These are phyloP conservation scores for Caenorhabditis japonica DNA, from an alignment of 2,888 invertebrate species.

Conservation along the genomic window DNA sequence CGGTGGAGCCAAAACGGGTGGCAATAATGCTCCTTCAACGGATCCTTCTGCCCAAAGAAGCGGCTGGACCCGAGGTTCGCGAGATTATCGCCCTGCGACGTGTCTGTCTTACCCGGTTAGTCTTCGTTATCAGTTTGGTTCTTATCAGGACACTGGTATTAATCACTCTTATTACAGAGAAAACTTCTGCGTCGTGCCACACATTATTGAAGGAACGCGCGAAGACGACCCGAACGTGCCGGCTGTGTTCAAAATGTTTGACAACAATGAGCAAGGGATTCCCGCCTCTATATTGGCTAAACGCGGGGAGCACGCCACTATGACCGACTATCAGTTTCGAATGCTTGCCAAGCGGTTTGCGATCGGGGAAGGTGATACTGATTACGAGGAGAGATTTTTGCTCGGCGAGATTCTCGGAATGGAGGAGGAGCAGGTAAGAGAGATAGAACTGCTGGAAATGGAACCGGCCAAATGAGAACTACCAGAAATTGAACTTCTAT, in stretches of 20 bases:
- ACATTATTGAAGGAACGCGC: too few relatives aligned
- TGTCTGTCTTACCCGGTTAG: too few relatives aligned
- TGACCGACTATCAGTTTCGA: slow-evolving; percentile 24
- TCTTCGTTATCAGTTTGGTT: too few relatives aligned
- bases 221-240: slow-evolving; percentile 7
- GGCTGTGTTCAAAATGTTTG: slow-evolving; percentile 19
- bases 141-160: too few relatives aligned
- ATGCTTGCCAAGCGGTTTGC: slow-evolving; percentile 25
- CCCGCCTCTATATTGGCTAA: not conserved
- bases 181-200: not conserved
- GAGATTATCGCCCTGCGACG: too few relatives aligned
- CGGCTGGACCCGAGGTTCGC: too few relatives aligned
- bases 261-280: slow-evolving; percentile 28
- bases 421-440: slow-evolving; percentile 11
- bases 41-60: too few relatives aligned
- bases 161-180: slow-evolving; percentile 11
- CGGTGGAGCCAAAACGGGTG: too few relatives aligned
- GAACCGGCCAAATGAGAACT: too few relatives aligned
- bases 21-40: too few relatives aligned
- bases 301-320: not conserved
- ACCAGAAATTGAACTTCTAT: too few relatives aligned
- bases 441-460: too few relatives aligned
- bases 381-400: slow-evolving; percentile 5
- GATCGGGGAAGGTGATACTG: not conserved
- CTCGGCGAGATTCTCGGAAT: slow-evolving; percentile 24